Conservation (phyloP, 2,797 vertebrate genomes). For the Chaenodraco wilsoni region DNA sequence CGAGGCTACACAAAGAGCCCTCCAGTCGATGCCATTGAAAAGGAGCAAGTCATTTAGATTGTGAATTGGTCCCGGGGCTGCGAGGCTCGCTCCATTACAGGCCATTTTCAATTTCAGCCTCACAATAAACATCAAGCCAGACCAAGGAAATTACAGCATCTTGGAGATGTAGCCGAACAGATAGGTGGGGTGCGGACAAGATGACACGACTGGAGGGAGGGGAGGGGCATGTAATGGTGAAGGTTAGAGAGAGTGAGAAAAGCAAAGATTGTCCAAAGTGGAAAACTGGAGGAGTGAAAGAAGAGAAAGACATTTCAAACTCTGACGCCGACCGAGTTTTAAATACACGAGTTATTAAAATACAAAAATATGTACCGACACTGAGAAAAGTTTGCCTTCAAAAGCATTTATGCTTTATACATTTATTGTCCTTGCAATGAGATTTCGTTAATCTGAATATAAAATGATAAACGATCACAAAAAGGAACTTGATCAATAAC, state of each 20-base stretch:
- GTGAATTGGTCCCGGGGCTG: conserved; percentile 98
- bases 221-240: conserved; percentile 77
- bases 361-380: not conserved
- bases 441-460: not conserved
- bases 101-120: conserved; percentile 99
- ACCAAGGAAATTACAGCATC: conserved; percentile 99
- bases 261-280: conserved; percentile 64
- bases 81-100: conserved; percentile 99
- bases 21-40: conserved; percentile 99
- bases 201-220: conserved; percentile 91
- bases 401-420: not conserved
- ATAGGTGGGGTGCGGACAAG: conserved; percentile 95
- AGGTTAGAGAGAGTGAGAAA: conserved; percentile 35
- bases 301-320: conserved; percentile 48
- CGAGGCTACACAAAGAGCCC: conserved; percentile 97
- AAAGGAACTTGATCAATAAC: conserved; percentile 20
- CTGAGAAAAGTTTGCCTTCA: conserved; percentile 2
- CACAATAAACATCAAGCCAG: conserved; percentile 99
- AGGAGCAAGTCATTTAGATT: conserved; percentile 99
- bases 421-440: not conserved
- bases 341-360: conserved; percentile 15
- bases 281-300: conserved; percentile 83
- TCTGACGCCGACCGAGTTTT: conserved; percentile 20
- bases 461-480: not conserved
- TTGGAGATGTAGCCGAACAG: conserved; percentile 98